These are phyloP conservation scores for Oeneis ivallda DNA, from an alignment of 2,888 invertebrate genomes.

Conservation along the genomic window DNA sequence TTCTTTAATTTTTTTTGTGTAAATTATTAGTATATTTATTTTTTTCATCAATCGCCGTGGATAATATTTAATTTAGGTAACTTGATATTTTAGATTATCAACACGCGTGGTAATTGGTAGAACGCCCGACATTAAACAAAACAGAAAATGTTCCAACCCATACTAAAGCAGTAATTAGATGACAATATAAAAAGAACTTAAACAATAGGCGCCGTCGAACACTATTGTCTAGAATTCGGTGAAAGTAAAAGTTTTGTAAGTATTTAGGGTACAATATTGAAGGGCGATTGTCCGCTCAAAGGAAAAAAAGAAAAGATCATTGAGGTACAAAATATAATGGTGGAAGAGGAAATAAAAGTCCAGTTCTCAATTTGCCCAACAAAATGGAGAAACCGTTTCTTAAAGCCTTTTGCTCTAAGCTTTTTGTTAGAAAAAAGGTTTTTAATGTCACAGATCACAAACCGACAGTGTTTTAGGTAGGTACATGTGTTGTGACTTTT, in stretches of 20 bases:
- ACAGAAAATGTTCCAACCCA: background rate
- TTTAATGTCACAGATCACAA: slow-evolving; percentile 10
- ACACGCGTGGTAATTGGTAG: background rate
- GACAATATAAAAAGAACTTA: slow-evolving; percentile 24
- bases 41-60: no score
- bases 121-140: background rate
- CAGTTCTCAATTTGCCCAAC: slow-evolving; percentile 32
- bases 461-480: background rate
- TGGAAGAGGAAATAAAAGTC: slow-evolving; percentile 10
- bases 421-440: background rate
- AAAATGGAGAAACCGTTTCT: slow-evolving; percentile 18
- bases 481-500: background rate
- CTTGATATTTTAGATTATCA: background rate
- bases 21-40: no score
- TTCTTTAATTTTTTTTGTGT: no score
- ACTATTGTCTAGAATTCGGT: slow-evolving; percentile 50
- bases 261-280: slow-evolving; percentile 15
- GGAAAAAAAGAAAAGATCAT: slow-evolving; percentile 13
- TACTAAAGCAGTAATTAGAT: slow-evolving; percentile 22
- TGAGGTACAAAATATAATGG: slow-evolving; percentile 8
- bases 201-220: slow-evolving; percentile 42
- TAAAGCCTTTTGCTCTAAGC: slow-evolving; percentile 13
- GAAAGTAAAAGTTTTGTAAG: slow-evolving; percentile 64
- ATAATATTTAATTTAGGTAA: background rate
- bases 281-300: slow-evolving; percentile 6